Evolutionary conservation across 53 echinoderm and acorn worm species (phyloP), one percentile per base, ranked within the genome.

Genomic region (Crossaster papposus): DNA sequence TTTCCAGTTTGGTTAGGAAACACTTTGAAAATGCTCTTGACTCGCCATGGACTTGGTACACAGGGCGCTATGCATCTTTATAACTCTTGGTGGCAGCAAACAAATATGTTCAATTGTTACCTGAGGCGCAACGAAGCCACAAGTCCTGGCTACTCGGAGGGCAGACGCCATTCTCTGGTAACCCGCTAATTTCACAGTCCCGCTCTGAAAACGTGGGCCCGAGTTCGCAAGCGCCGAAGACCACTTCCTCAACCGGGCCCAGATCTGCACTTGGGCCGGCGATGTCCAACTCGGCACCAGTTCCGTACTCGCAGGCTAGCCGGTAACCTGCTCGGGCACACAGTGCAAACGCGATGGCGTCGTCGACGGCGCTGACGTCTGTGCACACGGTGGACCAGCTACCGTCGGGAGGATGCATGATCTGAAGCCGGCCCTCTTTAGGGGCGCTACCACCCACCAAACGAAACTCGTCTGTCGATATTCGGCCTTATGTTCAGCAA

Each of bases 251-350:
- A 22, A 71, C 18, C 24, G 85, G 35, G 30, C 85, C 51, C 20
- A 85, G 72, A 72, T 85, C 73, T 18, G 53, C 72, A 54, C 0
- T 51, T 36, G 85, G 85, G 85, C 53, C 31, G 10, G 17, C 18
- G 50, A 11, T 22, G 36, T 23, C 81, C 4, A 82, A 68, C 44
- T 82, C 82, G 4, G 26, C 68, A 8, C 50, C 85, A 14, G 32
- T 10, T 15, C 85, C 85, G 85, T 55, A 85, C 30, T 85, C 73
- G 34, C 85, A 85, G 53, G 85, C 85, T 4, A 85, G 20, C 53
- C 54, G 70, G 73, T 72, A 30, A n/a, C 85, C 85, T 15, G 72
- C 29, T 4, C 85, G 53, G 72, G 73, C 72, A 31, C 85, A 85
- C 4, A 85, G 30, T 20, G 72, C 85, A 44, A 72, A 72, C 7